Evolutionary conservation across 1,140 invertebrate species (phyloP).

Genomic region (Magallana gigas): DNA sequence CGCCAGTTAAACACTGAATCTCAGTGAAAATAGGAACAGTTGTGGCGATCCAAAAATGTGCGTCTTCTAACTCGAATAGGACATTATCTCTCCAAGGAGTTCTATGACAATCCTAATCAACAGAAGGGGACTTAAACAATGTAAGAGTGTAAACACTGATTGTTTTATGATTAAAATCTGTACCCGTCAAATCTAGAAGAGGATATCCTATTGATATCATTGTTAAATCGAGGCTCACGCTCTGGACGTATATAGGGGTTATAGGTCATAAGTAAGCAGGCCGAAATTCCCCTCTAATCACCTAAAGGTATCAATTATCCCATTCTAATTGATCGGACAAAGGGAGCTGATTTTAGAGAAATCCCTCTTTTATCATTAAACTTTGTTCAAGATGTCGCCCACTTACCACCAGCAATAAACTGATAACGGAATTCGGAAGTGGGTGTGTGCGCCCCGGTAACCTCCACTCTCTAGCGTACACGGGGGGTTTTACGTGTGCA

Average conservation of each 20-base stretch:
- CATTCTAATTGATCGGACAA: neutral
- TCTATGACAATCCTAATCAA: neutral
- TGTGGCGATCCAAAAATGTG: neutral
- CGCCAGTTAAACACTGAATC: neutral
- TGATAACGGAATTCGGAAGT: constrained; percentile 14
- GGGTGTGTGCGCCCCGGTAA: neutral
- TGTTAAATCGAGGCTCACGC: neutral
- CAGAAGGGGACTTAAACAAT: neutral
- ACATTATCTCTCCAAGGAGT: neutral
- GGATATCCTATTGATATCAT: neutral
- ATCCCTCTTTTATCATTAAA: neutral
- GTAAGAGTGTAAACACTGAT: neutral
- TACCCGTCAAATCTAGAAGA: neutral
- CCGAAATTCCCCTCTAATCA: no score
- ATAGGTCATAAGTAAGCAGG: neutral
- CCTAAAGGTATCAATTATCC: no score
- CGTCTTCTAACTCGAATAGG: neutral
- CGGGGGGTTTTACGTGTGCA: neutral
- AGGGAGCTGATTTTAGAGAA: neutral
- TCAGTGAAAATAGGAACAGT: neutral
- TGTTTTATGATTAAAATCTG: neutral
- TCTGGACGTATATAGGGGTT: neutral
- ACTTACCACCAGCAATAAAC: neutral
- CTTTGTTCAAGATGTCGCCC: neutral
- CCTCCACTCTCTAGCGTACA: neutral